phyloP scores from a whole-genome alignment of 1,140 invertebrate species.

The Philopotamus ludificatus region DNA sequence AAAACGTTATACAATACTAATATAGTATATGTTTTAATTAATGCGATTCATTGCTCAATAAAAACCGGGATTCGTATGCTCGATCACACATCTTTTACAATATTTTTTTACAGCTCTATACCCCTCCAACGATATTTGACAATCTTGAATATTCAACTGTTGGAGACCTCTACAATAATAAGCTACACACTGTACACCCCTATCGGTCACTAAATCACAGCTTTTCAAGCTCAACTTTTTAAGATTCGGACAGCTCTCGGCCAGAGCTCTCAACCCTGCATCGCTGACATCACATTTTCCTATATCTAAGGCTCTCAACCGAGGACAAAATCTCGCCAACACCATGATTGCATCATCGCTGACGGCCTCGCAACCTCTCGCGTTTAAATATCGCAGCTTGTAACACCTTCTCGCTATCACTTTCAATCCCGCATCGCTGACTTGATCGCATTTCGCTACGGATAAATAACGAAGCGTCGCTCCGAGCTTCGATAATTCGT shows the following conservation, averaged over 20 bases:
- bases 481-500: conserved; percentile 84
- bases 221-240: conserved; percentile 86
- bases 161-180: conserved; percentile 84
- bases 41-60: conserved; percentile 62
- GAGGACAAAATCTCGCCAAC: conserved; percentile 77
- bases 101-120: conserved; percentile 89
- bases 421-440: conserved; percentile 80
- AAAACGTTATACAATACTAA: neutral
- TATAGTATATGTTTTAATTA: neutral
- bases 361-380: conserved; percentile 86
- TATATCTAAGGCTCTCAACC: conserved; percentile 81
- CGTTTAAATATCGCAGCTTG: conserved; percentile 86
- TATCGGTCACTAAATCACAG: conserved; percentile 85
- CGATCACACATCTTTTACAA: conserved; percentile 87
- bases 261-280: conserved; percentile 77
- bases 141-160: conserved; percentile 90
- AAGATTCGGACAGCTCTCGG: conserved; percentile 85
- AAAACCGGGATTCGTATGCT: conserved; percentile 92
- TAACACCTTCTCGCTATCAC: conserved; percentile 87
- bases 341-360: conserved; percentile 86
- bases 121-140: conserved; percentile 80
- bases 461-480: conserved; percentile 81
- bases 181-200: conserved; percentile 81
- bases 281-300: conserved; percentile 93
- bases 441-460: conserved; percentile 85